Conservation (phyloP, 2,113 vertebrate species). For the Scomber scombrus region DNA sequence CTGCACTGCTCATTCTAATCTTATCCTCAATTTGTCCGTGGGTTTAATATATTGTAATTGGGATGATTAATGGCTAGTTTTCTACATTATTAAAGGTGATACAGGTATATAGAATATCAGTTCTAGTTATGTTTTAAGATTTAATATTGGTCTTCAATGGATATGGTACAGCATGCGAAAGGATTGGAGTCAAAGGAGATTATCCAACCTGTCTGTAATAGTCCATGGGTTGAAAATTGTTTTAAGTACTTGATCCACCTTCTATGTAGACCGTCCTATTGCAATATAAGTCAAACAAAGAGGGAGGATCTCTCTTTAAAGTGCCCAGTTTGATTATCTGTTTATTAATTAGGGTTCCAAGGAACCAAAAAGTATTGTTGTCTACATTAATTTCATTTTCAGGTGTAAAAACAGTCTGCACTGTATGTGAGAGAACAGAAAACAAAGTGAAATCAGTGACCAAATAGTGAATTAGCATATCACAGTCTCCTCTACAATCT, state of each 20-base stretch:
- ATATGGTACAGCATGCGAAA: background rate
- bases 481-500: background rate
- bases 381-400: background rate
- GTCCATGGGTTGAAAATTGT: conserved; percentile 1
- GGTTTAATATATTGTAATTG: conserved; percentile 57
- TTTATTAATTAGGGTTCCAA: background rate
- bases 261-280: background rate
- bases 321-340: no score
- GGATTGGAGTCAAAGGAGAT: background rate
- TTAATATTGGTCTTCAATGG: background rate
- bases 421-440: background rate
- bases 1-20: conserved; percentile 47
- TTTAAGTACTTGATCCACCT: background rate
- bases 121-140: conserved; percentile 10
- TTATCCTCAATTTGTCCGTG: conserved; percentile 43
- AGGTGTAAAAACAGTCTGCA: background rate
- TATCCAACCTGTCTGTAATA: background rate
- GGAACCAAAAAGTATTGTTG: background rate
- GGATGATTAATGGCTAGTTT: conserved; percentile 45
- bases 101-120: conserved; percentile 29
- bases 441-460: background rate
- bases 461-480: background rate
- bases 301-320: no score
- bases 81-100: conserved; percentile 30
- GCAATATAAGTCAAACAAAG: no score